Percentiles rank a stretch among this genome's conserved stretches.
Evolutionary conservation across 2,797 vertebrate genomes (phyloP).

Genomic region (Hoplostethus mediterraneus): DNA sequence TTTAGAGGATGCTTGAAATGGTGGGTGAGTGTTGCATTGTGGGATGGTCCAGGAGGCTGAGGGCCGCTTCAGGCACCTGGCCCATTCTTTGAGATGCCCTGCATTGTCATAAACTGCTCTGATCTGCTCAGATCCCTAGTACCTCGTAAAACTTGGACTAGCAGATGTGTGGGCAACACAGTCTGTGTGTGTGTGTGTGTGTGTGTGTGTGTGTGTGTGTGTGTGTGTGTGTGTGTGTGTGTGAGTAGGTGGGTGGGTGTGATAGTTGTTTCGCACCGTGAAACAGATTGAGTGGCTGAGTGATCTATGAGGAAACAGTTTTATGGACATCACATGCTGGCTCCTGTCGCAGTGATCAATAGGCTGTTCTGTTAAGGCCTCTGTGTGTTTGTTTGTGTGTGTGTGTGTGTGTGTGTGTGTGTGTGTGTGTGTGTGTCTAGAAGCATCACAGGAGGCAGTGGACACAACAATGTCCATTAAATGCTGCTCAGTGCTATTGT

Average conservation of each 20-base stretch:
- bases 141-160: constrained; percentile 10
- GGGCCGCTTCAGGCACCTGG: no score
- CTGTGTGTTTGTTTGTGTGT: constrained; percentile 5
- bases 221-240: constrained; percentile 30
- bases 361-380: background rate
- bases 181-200: constrained; percentile 24
- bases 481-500: background rate
- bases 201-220: constrained; percentile 19
- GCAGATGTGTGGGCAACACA: constrained; percentile 5
- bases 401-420: constrained; percentile 7
- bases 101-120: no score
- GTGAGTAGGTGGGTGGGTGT: constrained; percentile 15
- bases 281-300: constrained; percentile 26
- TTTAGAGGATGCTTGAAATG: background rate
- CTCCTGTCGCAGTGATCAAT: constrained; percentile 14
- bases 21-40: background rate
- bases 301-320: constrained; percentile 22
- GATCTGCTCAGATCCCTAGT: no score
- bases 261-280: background rate
- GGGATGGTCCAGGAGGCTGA: background rate
- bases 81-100: no score
- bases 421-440: constrained; percentile 2
- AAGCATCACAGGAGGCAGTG: background rate
- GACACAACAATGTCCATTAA: background rate
- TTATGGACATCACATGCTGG: constrained; percentile 34